Evolutionary conservation across 1,140 invertebrate species (phyloP).

Genomic region (Ctenoplectra terminalis): DNA sequence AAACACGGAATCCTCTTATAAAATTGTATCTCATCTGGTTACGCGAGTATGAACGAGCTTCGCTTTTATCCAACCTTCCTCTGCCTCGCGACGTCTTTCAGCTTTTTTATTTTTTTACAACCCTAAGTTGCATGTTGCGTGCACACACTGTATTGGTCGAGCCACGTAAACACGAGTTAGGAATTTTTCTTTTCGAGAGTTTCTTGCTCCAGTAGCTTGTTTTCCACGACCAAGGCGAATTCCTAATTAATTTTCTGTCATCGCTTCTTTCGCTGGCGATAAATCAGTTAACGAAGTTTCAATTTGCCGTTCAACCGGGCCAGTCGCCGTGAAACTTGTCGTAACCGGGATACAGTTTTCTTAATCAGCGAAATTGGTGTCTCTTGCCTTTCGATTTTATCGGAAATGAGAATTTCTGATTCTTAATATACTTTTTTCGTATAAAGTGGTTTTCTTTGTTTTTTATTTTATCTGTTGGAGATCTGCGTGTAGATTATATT

Average conservation of each 20-base stretch:
- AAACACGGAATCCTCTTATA: too few species aligned
- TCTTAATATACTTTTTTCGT: neutral
- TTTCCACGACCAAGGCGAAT: neutral
- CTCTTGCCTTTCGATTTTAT: neutral
- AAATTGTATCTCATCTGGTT: slow-evolving; percentile 10
- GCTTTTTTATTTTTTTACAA: slow-evolving; percentile 8
- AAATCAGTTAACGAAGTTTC: slow-evolving; percentile 61
- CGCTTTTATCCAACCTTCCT: neutral
- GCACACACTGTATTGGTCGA: neutral
- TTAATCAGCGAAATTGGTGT: neutral
- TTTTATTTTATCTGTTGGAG: too few species aligned
- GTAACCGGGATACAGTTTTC: neutral
- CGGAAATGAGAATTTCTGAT: too few species aligned
- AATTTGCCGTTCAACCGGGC: slow-evolving; percentile 50
- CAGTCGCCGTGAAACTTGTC: slow-evolving; percentile 48
- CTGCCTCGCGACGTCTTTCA: neutral
- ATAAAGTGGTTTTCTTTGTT: too few species aligned
- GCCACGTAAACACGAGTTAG: neutral
- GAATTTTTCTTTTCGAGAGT: slow-evolving; percentile 41
- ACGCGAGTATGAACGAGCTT: neutral
- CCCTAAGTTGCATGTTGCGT: neutral
- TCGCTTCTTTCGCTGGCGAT: slow-evolving; percentile 45
- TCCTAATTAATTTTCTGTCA: slow-evolving; percentile 62
- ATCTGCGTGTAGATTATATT: too few species aligned
- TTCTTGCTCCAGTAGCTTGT: slow-evolving; percentile 18